These are phyloP conservation scores for Sprattus sprattus DNA, from an alignment of 2,113 vertebrate species.

Conservation along the genomic window DNA sequence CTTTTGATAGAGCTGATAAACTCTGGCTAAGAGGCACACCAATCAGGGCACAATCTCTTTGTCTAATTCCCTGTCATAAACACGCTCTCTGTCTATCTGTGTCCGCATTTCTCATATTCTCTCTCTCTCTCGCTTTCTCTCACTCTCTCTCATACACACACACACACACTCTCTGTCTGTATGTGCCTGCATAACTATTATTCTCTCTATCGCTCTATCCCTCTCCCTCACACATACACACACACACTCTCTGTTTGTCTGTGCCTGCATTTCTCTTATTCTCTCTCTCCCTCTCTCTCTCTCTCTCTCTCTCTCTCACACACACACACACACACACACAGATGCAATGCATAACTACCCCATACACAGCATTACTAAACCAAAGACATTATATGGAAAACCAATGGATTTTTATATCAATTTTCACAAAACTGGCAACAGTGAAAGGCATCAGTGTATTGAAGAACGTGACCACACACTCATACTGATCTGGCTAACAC, in stretches of 20 bases:
- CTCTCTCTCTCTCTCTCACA: neutral
- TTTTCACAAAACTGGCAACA: no score
- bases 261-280: no score
- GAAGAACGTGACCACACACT: no score
- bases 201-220: neutral
- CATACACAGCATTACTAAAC: no score
- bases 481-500: no score
- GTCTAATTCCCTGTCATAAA: neutral
- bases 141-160: neutral
- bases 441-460: no score
- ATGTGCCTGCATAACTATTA: no score
- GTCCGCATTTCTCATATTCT: neutral
- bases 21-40: neutral
- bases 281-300: no score
- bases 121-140: neutral
- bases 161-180: neutral
- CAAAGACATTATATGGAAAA: no score
- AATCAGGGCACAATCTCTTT: neutral
- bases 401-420: no score
- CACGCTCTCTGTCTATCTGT: neutral
- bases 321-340: neutral
- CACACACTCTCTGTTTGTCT: no score
- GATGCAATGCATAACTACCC: no score
- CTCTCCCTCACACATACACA: neutral
- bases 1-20: slow-evolving; percentile 1